Conservation (phyloP, 2,113 vertebrate genomes). For the Catharus minimus region DNA sequence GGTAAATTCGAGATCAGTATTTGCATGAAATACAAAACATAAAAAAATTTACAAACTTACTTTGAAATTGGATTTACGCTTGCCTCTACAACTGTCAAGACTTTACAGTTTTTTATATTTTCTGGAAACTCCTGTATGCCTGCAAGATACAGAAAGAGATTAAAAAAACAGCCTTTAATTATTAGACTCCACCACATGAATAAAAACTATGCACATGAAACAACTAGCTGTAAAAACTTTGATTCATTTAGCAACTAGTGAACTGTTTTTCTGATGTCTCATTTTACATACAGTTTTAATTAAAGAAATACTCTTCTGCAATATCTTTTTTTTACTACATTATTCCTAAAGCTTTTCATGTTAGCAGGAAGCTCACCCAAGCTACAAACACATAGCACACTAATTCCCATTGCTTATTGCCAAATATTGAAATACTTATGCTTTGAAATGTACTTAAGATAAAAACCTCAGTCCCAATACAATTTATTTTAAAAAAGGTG, state of each 20-base stretch:
- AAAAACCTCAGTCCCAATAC: background rate
- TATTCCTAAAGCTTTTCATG: background rate
- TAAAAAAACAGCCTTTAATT: background rate
- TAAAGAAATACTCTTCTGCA: background rate
- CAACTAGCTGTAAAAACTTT: background rate
- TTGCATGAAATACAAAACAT: background rate
- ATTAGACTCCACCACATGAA: background rate
- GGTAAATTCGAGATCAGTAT: background rate
- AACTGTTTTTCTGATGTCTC: background rate
- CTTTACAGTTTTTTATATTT: conserved; percentile 98
- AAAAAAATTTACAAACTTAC: conserved; percentile 74
- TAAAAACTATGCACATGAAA: background rate
- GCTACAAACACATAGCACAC: background rate
- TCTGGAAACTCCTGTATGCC: conserved; percentile 99
- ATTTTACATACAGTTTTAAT: background rate
- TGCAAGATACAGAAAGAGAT: conserved; percentile 55
- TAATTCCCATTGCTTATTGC: background rate
- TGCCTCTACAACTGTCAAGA: conserved; percentile 92
- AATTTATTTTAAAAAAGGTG: background rate
- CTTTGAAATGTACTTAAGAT: background rate
- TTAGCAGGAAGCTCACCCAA: background rate
- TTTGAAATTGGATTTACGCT: conserved; percentile 99
- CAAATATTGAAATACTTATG: background rate
- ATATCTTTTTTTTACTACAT: background rate
- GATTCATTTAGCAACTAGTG: background rate